Evolutionary conservation across 2,888 invertebrate genomes (phyloP).

Genomic region (Xestoiulus laeticollis): DNA sequence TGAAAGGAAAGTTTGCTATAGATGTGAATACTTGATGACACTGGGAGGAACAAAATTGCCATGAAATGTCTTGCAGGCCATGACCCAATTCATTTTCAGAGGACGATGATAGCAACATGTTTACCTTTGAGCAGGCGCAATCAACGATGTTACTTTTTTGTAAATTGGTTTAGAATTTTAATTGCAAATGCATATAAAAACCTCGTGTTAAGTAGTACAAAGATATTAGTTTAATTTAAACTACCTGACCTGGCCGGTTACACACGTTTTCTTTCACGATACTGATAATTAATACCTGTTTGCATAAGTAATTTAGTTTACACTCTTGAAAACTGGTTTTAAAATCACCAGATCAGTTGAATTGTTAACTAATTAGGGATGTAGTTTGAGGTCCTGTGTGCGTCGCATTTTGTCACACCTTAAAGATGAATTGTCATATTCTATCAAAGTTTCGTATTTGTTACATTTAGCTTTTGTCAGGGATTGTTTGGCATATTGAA

Average conservation of each 20-base stretch:
- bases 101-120: background rate
- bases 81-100: background rate
- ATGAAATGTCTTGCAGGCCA: background rate
- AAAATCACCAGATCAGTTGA: background rate
- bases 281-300: background rate
- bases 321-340: background rate
- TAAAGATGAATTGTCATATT: background rate
- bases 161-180: background rate
- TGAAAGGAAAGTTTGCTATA: background rate
- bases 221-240: background rate
- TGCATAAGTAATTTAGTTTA: background rate
- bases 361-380: background rate
- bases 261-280: background rate
- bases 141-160: background rate
- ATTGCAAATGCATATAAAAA: background rate
- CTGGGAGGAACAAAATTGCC: background rate
- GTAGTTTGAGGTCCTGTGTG: too few relatives aligned
- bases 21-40: background rate
- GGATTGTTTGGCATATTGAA: too few relatives aligned
- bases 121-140: background rate
- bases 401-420: background rate
- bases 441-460: too few relatives aligned
- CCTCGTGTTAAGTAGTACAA: background rate
- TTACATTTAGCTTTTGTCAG: too few relatives aligned
- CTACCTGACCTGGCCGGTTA: background rate